Evolutionary conservation across 2,888 invertebrate species (phyloP), one percentile per base, ranked within the genome.

Genomic region (Himalopsyche japonica): DNA sequence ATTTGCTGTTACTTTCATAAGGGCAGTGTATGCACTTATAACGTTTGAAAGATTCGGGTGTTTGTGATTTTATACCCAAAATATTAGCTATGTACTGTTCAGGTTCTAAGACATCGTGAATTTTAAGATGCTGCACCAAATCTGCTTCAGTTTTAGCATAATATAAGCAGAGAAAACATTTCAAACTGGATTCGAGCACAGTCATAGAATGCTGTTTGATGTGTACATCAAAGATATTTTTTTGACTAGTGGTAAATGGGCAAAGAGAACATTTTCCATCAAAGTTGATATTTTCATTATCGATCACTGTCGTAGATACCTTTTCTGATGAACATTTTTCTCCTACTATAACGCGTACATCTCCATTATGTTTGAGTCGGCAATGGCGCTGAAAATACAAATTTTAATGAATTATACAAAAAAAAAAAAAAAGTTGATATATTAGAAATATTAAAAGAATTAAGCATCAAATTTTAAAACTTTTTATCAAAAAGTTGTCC

Each of bases 1-100:
- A 96, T 89, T 96, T 96, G 89, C 96, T 96, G 89, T 97, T 96
- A 57, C 96, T 96, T 87, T 95, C 95, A 89, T 96, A 97, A 0
- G 97, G 97, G 89, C 97, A 97, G 82, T 95, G 94, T 6, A 94
- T 93, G 89, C 97, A 98, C 89, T 94, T 94, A 89, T 96, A 96
- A 86, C 96, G 93, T 88, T 96, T 96, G 47, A 90, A 89, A 48
- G 88, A 86, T 20, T 91, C 90, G 20, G 89, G 89, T 47, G 89
- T 86, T 24, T 91, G 90, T 0, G 90, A 90, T 88, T 90, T 91
- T 57, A 90, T 89, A 5, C 90, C 91, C 89, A 91, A 90, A 48
- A 92, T 91, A 88, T 92, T 93, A 24, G 90, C 89, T 81, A 93
- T 90, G 87, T 93, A 93, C 81, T 93, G 93, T 88, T 93, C 93